These are phyloP conservation scores for Agapornis canus DNA, from an alignment of 2,797 vertebrate genomes.

Conservation along the genomic window DNA sequence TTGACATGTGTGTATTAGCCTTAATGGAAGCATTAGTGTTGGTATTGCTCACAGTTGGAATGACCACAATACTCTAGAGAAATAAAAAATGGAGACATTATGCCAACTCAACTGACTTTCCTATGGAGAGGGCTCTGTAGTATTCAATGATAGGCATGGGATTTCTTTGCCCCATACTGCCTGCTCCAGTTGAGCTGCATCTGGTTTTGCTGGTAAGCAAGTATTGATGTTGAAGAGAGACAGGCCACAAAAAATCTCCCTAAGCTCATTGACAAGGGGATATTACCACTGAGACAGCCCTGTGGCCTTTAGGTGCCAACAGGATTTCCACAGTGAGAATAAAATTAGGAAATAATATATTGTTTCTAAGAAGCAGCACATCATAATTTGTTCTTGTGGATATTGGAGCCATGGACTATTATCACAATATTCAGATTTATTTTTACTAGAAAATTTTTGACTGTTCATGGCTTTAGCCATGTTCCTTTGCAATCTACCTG, in stretches of 20 bases:
- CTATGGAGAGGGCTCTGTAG: background rate
- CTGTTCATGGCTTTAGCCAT: background rate
- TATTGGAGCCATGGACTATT: background rate
- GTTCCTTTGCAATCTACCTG: background rate
- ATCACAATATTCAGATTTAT: background rate
- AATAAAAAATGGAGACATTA: background rate
- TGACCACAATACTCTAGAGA: background rate
- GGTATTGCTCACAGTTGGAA: background rate
- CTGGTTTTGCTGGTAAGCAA: slow-evolving; percentile 53
- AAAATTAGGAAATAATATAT: slow-evolving; percentile 11
- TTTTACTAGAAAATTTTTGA: background rate
- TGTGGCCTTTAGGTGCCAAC: background rate
- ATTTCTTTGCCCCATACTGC: background rate
- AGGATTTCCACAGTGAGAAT: background rate
- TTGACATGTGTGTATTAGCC: background rate
- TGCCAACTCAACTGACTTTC: background rate
- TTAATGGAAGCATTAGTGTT: slow-evolving; percentile 32
- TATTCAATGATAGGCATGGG: slow-evolving; percentile 20
- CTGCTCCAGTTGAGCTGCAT: background rate
- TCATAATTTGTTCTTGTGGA: background rate
- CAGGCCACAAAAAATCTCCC: background rate
- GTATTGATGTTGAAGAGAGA: background rate
- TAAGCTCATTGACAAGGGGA: background rate
- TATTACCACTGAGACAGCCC: background rate
- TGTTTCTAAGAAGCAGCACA: background rate